Conservation (phyloP, 2,888 invertebrate genomes). For the Chrysomela aeneicollis region DNA sequence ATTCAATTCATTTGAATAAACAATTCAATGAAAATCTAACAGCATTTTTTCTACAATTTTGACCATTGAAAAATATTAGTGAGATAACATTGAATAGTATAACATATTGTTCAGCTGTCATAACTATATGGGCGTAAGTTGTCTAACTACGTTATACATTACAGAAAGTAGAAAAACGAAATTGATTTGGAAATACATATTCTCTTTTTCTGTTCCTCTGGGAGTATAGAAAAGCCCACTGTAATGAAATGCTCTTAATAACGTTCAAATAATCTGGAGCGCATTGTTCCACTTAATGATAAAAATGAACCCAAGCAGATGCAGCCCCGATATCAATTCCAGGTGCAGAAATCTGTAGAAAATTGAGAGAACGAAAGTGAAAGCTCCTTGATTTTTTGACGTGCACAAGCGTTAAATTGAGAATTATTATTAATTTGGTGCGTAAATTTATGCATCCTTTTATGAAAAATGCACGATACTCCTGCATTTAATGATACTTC, state of each 20-base stretch:
- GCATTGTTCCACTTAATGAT: conserved; percentile 16
- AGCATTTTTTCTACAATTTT: no score
- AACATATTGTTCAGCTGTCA: no score
- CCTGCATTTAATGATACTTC: conserved; percentile 17
- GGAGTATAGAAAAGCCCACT: neutral
- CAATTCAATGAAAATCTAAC: no score
- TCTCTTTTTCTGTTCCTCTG: no score
- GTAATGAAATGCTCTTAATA: conserved; percentile 8
- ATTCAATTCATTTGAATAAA: no score
- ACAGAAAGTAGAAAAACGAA: no score
- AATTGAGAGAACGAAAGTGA: conserved; percentile 29
- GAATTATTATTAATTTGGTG: conserved; percentile 12
- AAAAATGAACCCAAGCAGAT: conserved; percentile 11
- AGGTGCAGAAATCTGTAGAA: conserved; percentile 16
- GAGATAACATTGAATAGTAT: no score
- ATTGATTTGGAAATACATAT: no score
- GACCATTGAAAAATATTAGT: no score
- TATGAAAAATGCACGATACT: conserved; percentile 9
- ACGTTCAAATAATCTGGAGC: conserved; percentile 5
- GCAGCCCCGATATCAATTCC: conserved; percentile 4
- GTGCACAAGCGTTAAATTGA: conserved; percentile 27
- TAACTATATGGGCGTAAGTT: no score
- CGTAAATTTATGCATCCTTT: conserved; percentile 16
- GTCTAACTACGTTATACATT: no score
- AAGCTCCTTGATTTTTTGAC: conserved; percentile 34